Evolutionary conservation across 35 echinoderm and acorn worm species (phyloP), one percentile per base, ranked within the genome.

Genomic region (Heliocidaris tuberculata): DNA sequence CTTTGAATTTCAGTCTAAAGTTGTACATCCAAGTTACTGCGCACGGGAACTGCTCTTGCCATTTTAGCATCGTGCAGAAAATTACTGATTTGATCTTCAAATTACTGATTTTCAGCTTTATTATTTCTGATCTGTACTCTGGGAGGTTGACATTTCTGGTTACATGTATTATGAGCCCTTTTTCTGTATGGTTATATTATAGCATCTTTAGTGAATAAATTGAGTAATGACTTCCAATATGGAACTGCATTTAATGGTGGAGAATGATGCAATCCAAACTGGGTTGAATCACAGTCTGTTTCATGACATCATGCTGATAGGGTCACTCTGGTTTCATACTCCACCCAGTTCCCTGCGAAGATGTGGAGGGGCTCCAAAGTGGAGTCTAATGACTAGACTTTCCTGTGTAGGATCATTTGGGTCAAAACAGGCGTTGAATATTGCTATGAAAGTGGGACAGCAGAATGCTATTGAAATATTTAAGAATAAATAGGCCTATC

Each of bases 301-400:
- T 78, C 65, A 78, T 78, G 65, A 12, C 32, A 89, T 89, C 87
- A 89, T 47, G 87, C 87, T 48, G 47, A 7, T 32, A 89, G 87
- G 87, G 87, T 89, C 87, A 89, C 87, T 89, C 47, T 89, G 87
- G 87, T 89, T 89, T 11, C 16, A 32, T 48, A 48, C 87, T 19
- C 87, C 87, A 89, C 87, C 87, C 87, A 89, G 17, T 27, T 89
- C 31, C 87, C 87, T 13, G 31, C 87, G 47, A 48, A 48, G 87
- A 89, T 89, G 7, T 15, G 31, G 31, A 24, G 87, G 87, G 7
- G 7, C 87, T 78, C 65, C 27, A 27, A 78, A n/a, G 27, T 6
- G 65, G 27, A 24, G 7, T 24, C 65, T 24, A 27, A n/a, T 78
- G 65, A 78, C 65, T 78, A 78, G 2, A n/a, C 27, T 78, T 78